Evolutionary conservation across 2,113 vertebrate species (phyloP), one percentile per base, ranked within the genome.

Genomic region (Pelobates fuscus): DNA sequence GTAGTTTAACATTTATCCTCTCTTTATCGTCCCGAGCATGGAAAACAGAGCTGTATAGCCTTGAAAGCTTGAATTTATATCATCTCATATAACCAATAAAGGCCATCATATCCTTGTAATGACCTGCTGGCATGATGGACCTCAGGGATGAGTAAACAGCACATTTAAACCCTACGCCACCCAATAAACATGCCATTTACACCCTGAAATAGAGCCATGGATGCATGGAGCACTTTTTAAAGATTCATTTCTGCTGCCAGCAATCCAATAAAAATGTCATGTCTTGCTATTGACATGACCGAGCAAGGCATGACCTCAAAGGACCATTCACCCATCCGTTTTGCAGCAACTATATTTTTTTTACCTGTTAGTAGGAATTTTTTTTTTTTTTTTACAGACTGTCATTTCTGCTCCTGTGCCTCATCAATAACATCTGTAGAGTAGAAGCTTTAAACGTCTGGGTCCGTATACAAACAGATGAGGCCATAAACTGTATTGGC

Each of bases 101-200:
- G 52, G 52, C n/a, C 21, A 55, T 64, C 10, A 64, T 41, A 41
- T n/a, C 61, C 3, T 2, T 18, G 12, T 20, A n/a, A 29, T n/a
- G 23, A 12, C 57, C 4, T 23, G 23, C 8, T 14, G 15, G 17
- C 27, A 15, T 18, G 26, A 30, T 8, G 59, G 20, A 27, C 61
- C 20, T 14, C 2, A 2, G 21, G 7, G n/a, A 43, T 41, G 18
- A 43, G 30, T 41, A 64, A 64, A 43, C 8, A 6, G 20, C 32
- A 37, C 11, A 2, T 64, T 43, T 43, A 41, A 64, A 64, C 5
- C 61, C 30, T 43, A 30, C 20, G 30, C 41, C 20, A 43, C 41
- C 61, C 32, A 43, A 64, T 64, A 43, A 64, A 64, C 10, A 37
- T 41, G 20, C 30, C 20, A 41, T 64, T 43, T 64, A 41, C 8